These are phyloP conservation scores for Eilema depressum DNA, from an alignment of 2,888 invertebrate species.

Conservation along the genomic window DNA sequence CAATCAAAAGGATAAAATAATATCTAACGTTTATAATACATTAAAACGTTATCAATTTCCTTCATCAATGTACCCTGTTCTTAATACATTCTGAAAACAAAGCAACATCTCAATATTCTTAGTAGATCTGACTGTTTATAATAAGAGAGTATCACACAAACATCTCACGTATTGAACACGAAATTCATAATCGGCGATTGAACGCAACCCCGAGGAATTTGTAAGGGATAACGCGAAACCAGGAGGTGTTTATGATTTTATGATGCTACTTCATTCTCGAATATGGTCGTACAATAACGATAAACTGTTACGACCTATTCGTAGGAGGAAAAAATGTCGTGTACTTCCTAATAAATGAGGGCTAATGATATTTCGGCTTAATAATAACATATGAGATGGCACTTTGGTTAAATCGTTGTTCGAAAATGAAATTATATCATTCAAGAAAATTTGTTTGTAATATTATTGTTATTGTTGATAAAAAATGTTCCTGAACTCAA, in stretches of 20 bases:
- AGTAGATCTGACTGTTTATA: constrained; percentile 32
- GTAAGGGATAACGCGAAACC: constrained; percentile 69
- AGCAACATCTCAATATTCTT: constrained; percentile 11
- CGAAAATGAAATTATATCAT: constrained; percentile 24
- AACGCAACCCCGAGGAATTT: constrained; percentile 65
- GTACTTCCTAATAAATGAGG: constrained; percentile 53
- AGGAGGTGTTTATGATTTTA: constrained; percentile 80
- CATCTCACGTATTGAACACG: constrained; percentile 66
- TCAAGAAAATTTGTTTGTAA: not conserved
- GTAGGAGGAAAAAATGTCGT: constrained; percentile 68
- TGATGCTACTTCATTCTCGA: constrained; percentile 73
- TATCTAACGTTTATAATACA: not conserved
- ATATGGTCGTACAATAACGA: constrained; percentile 79
- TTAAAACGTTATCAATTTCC: not conserved
- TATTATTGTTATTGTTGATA: not conserved
- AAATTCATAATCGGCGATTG: constrained; percentile 73
- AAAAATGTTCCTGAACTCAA: too few relatives aligned
- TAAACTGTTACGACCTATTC: constrained; percentile 73
- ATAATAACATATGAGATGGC: constrained; percentile 56
- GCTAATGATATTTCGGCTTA: constrained; percentile 72
- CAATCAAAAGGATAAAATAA: not conserved
- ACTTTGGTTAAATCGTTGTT: constrained; percentile 39
- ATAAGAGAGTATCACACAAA: constrained; percentile 56
- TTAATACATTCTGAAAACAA: constrained; percentile 8
- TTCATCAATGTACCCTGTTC: not conserved